Conservation (phyloP, 1,140 invertebrate genomes). For the Chironomus striatipennis region DNA sequence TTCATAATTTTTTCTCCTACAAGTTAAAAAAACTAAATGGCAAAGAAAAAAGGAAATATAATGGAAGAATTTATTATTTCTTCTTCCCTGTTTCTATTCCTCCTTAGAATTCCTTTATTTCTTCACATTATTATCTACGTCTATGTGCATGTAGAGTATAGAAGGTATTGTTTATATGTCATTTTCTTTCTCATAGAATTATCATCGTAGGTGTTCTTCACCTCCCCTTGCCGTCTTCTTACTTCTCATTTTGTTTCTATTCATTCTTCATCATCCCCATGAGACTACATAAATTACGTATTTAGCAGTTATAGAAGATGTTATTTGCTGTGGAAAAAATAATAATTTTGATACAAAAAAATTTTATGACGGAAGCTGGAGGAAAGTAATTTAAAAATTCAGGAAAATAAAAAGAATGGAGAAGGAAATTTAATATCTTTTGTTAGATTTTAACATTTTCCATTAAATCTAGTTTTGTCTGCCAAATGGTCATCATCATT, state of each 20-base stretch:
- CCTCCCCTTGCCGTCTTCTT: background rate
- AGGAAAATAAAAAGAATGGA: background rate
- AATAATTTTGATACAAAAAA: constrained; percentile 4
- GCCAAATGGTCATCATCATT: too few relatives aligned
- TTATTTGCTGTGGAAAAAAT: background rate
- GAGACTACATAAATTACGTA: constrained; percentile 22
- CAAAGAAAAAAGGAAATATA: constrained; percentile 20
- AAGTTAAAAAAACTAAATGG: constrained; percentile 4
- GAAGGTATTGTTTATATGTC: constrained; percentile 19
- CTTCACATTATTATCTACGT: too few relatives aligned
- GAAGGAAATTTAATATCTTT: background rate
- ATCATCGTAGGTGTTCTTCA: too few relatives aligned
- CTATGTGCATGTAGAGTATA: background rate
- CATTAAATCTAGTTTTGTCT: too few relatives aligned
- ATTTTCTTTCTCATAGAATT: background rate
- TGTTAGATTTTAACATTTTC: too few relatives aligned
- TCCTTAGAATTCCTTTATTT: background rate
- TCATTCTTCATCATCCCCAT: constrained; percentile 17
- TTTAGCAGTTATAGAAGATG: constrained; percentile 11
- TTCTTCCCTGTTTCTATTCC: background rate
- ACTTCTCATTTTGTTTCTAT: too few relatives aligned
- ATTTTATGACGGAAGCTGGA: background rate
- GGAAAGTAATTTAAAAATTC: background rate
- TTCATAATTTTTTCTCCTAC: background rate
- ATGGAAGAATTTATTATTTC: constrained; percentile 17